phyloP scores from a whole-genome alignment of 2,113 vertebrate genomes.

The Choloepus hoffmanni region DNA sequence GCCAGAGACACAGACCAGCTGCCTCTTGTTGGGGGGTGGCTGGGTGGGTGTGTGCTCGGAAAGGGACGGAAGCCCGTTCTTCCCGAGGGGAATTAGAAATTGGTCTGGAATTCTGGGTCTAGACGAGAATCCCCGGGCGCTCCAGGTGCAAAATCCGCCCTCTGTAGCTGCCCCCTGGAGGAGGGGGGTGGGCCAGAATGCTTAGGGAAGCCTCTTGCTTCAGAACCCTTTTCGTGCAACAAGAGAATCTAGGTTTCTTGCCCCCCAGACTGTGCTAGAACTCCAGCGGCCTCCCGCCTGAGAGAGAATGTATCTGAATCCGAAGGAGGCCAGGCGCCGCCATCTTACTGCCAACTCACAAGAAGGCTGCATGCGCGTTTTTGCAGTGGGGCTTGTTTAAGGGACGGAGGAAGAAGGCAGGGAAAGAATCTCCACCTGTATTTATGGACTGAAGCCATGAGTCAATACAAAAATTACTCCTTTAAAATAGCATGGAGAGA shows the following conservation, averaged over 20 bases:
- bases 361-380: neutral
- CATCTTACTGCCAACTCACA: constrained; percentile 70
- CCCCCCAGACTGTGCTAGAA: neutral
- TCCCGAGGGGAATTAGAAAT: neutral
- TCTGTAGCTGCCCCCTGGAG: neutral
- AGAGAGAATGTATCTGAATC: neutral
- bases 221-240: neutral
- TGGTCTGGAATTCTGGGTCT: neutral
- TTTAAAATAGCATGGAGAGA: neutral
- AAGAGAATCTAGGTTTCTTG: neutral
- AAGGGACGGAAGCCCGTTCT: neutral
- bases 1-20: neutral
- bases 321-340: constrained; percentile 40
- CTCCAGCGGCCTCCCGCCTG: neutral
- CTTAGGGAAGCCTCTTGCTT: neutral
- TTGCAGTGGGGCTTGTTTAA: neutral
- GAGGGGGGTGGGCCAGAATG: neutral
- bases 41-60: neutral
- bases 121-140: neutral
- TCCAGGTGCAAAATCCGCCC: neutral
- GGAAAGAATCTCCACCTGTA: neutral
- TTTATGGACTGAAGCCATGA: neutral
- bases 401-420: neutral
- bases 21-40: too few species aligned
- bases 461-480: neutral